phyloP scores from a whole-genome alignment of 2,797 vertebrate genomes.

The Parauchenoglanis ngamensis region DNA sequence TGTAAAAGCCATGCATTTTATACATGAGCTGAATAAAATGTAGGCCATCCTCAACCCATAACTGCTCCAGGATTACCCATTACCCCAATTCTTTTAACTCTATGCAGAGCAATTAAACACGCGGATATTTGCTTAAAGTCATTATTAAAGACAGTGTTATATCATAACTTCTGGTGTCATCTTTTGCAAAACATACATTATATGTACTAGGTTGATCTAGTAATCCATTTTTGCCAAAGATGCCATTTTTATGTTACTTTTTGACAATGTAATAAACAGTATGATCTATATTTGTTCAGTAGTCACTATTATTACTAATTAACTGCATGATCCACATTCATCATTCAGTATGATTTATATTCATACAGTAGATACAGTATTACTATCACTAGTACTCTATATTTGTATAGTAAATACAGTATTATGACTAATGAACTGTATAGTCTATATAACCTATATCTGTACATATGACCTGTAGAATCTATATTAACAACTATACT shows the following conservation, averaged over 20 bases:
- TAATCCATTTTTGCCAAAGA: background rate
- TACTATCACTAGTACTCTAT: background rate
- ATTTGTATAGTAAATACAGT: background rate
- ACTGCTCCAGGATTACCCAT: background rate
- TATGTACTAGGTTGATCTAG: background rate
- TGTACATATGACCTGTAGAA: background rate
- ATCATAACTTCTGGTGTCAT: background rate
- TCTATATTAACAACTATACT: background rate
- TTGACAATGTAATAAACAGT: background rate
- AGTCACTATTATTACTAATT: no score
- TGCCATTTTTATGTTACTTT: background rate
- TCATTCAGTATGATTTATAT: background rate
- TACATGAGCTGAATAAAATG: no score
- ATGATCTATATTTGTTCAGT: background rate
- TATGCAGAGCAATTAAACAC: no score
- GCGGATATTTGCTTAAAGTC: no score
- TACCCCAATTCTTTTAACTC: no score
- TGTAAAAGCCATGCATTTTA: no score
- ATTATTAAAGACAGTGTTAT: background rate
- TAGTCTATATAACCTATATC: no score
- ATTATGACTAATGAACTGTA: background rate
- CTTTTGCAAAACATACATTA: no score
- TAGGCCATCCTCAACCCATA: background rate
- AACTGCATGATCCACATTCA: background rate
- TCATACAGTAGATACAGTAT: background rate